These are phyloP conservation scores for Clarias pachynema DNA, from an alignment of 2,797 vertebrate species.

Conservation along the genomic window DNA sequence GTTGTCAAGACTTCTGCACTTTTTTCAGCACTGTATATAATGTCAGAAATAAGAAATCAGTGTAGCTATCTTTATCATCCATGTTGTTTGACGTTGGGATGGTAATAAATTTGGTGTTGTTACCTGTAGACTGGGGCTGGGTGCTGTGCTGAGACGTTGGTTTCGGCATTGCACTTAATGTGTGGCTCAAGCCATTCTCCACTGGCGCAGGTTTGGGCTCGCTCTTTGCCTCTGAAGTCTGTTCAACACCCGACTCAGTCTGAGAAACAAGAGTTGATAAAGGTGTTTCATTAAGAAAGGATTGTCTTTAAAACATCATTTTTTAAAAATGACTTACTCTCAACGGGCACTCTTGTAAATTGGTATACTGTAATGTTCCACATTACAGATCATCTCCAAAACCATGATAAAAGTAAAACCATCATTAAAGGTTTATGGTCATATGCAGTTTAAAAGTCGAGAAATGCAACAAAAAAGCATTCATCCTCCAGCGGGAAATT, in stretches of 20 bases:
- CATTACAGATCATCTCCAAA: background rate
- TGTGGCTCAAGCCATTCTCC: conserved; percentile 90
- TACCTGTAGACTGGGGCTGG: conserved; percentile 87
- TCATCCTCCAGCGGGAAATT: background rate
- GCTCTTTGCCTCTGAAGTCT: conserved; percentile 78
- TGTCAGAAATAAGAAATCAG: background rate
- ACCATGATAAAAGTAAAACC: background rate
- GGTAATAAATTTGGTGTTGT: background rate
- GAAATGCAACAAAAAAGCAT: background rate
- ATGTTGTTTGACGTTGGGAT: background rate
- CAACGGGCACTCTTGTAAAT: background rate
- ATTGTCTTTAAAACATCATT: background rate
- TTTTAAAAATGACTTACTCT: background rate
- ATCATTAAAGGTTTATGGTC: too few relatives aligned
- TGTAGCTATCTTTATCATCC: background rate
- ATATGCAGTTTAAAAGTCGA: background rate
- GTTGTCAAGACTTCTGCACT: too few relatives aligned
- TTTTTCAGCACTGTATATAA: background rate
- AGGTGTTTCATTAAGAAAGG: background rate
- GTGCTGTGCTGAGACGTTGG: conserved; percentile 83
- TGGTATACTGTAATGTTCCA: background rate
- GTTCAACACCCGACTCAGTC: conserved; percentile 67
- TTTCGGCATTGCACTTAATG: conserved; percentile 83
- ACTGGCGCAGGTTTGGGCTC: conserved; percentile 83
- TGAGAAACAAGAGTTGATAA: conserved; percentile 11